Base-by-base conservation (phyloP, 2,797 vertebrate genomes). In the Halcyon leucocephala region DNA sequence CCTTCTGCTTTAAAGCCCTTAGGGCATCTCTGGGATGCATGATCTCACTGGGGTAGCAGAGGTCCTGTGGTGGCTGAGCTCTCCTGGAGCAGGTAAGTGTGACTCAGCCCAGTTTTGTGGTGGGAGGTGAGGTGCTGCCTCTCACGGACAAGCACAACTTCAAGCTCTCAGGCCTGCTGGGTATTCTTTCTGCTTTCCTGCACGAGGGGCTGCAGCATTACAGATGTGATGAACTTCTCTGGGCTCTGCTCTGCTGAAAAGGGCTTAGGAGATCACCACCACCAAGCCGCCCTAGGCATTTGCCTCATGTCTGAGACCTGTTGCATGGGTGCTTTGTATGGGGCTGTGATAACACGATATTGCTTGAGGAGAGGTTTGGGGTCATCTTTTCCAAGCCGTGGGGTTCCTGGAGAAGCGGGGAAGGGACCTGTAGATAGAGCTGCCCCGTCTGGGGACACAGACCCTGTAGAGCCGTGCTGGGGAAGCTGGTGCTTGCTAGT, bases 381-480 rank as follows among this genome's bases (percentile, higher is more conserved):
- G 44, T 83, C 16, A 2, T 44, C 19, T 65, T 61, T 35, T 87
- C 7, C 7, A n/a, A 70, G 58, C 16, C 4, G 0, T 10, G n/a
- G 28, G 17, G 13, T 35, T 14, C 10, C 5, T 26, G 10, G 4
- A 64, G 33, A 24, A 71, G 18, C 33, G 51, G 54, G 15, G 20
- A 64, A 77, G 17, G 21, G 20, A 14, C 16, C 14, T 21, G 46
- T 58, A 31, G 28, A 25, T 42, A 15, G 19, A 25, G 10, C n/a
- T 70, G 39, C 14, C 20, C 4, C 9, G 3, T 33, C 0, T 42
- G 29, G 24, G 18, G 18, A 29, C 1, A 1, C 28, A 52, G 37
- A 46, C 28, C 28, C 33, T 29, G n/a, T 2, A 6, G 16, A 64
- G 31, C 54, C 0, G 0, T 46, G 31, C 66, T 69, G 33, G 35